Percentiles rank a stretch among this genome's conserved stretches.
Conservation (phyloP, 2,797 vertebrate species). For the Sternarchorhynchus goeldii region DNA sequence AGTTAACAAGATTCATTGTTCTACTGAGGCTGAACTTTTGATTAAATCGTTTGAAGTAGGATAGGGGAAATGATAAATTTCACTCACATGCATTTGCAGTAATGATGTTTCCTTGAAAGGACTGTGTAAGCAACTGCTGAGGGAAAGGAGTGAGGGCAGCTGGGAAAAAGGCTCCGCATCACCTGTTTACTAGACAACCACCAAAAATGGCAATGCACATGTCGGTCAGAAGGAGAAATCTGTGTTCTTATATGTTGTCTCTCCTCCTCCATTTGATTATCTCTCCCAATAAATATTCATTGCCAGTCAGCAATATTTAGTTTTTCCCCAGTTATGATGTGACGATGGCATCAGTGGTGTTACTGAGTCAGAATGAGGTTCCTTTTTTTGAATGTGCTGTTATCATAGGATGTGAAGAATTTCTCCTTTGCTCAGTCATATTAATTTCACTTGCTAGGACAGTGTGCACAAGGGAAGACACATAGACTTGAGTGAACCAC, state of each 20-base stretch:
- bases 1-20: neutral
- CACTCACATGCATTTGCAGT: neutral
- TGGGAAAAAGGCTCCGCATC: slow-evolving; percentile 47
- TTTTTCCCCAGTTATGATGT: neutral
- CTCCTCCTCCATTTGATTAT: slow-evolving; percentile 34
- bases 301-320: slow-evolving; percentile 4
- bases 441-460: no score
- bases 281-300: slow-evolving; percentile 12
- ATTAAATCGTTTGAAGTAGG: neutral
- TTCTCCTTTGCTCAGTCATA: no score
- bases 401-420: neutral
- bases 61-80: slow-evolving; percentile 11
- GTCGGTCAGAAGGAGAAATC: slow-evolving; percentile 60
- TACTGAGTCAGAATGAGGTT: neutral
- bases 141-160: slow-evolving; percentile 52
- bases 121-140: slow-evolving; percentile 40
- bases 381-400: neutral
- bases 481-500: no score
- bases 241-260: slow-evolving; percentile 53
- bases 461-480: no score
- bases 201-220: slow-evolving; percentile 60
- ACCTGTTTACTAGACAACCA: slow-evolving; percentile 53
- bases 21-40: neutral
- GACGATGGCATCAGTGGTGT: neutral
- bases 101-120: slow-evolving; percentile 42